Evolutionary conservation across 2,113 vertebrate genomes (phyloP), one percentile per base, ranked within the genome.

Genomic region (Tenrec ecaudatus): DNA sequence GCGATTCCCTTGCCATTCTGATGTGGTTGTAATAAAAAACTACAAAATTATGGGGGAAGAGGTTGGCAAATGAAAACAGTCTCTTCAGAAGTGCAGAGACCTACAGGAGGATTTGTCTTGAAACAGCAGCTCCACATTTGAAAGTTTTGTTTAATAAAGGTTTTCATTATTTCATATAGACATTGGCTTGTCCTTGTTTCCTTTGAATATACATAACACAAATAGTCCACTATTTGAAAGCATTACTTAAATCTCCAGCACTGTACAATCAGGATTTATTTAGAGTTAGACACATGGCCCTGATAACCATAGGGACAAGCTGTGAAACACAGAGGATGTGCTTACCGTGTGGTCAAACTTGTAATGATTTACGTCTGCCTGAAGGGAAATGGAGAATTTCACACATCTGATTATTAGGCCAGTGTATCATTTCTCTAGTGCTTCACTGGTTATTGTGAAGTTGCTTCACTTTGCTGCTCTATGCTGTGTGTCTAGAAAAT

Each of bases 191-290:
- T 12, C 6, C 17, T 19, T 62, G 60, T 79, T 62, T 25, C 64
- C n/a, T 92, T 78, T 68, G 62, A 90, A 43, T 81, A 84, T 81
- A 73, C 81, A 95, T 47, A 15, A 85, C 82, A 53, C 2, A 62
- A 58, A 3, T 2, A 83, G 1, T 79, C 6, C 2, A 22, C 7
- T 80, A 75, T 83, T 81, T 85, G 15, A 69, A 80, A 83, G 12
- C 20, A 73, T 27, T 62, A 62, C 38, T 83, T 23, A 89, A 91
- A 76, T 53, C 2, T 31, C 31, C 76, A 22, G 40, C 38, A 60
- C 29, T 43, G 53, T 0, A 19, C 10, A 86, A 4, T 69, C 64
- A 88, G 38, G 53, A 53, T 58, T 43, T 78, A 47, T 5, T 47
- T 47, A 47, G 43, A 53, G 5, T 3, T 92, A 53, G 40, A 66